Evolutionary conservation across 2,113 vertebrate genomes (phyloP).

Genomic region (Eublepharis macularius): DNA sequence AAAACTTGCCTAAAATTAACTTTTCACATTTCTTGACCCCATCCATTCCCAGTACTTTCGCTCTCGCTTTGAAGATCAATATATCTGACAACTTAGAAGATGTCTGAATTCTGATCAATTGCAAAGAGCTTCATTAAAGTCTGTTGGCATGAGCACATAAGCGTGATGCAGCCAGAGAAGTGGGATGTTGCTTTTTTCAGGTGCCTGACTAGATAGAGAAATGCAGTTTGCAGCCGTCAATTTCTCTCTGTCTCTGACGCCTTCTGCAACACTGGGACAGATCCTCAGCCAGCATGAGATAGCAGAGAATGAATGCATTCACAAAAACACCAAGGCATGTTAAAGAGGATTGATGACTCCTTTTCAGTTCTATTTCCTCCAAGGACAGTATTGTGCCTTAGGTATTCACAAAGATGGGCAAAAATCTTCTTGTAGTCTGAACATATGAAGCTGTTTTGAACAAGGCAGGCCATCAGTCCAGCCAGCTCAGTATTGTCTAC

Average conservation of each 20-base stretch:
- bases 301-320: background rate
- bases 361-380: background rate
- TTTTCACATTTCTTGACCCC: constrained; percentile 38
- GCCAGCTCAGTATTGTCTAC: background rate
- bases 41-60: constrained; percentile 13
- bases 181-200: background rate
- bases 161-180: background rate
- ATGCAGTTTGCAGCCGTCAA: background rate
- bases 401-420: background rate
- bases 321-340: background rate
- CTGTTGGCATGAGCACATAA: background rate
- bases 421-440: background rate
- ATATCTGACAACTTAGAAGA: background rate
- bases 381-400: background rate
- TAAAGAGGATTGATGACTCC: background rate
- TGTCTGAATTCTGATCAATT: constrained; percentile 12
- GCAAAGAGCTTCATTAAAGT: constrained; percentile 2
- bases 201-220: background rate
- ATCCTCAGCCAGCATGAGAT: background rate
- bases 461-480: background rate
- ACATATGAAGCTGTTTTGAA: background rate
- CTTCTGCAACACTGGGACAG: background rate
- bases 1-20: constrained; percentile 41
- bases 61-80: background rate
- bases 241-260: background rate